A percentile compares a stretch with the other conserved stretches of the same genome.
Conservation (phyloP, 2,797 vertebrate genomes). For the Neopelma chrysocephalum region DNA sequence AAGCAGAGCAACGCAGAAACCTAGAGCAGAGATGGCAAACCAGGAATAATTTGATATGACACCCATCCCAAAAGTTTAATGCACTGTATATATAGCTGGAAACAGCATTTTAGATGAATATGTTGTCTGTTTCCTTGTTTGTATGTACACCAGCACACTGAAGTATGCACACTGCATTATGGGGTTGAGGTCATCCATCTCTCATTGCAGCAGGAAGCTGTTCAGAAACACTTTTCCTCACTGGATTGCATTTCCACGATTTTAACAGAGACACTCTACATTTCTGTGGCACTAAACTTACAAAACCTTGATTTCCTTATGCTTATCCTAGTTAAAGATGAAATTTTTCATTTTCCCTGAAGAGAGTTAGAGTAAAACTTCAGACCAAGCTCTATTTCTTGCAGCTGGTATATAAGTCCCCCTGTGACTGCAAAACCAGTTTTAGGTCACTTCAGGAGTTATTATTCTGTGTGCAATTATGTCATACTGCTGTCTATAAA, state of each 20-base stretch:
- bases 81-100: not conserved
- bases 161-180: accelerated
- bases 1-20: not conserved
- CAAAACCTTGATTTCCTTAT: not conserved
- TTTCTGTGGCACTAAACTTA: not conserved
- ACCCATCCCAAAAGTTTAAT: not conserved
- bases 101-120: not conserved
- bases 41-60: not conserved
- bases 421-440: not conserved
- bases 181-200: not conserved
- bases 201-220: not conserved
- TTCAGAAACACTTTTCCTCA: not conserved
- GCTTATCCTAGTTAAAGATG: not conserved
- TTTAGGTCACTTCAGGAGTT: not conserved
- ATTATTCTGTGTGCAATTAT: not conserved
- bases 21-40: not conserved
- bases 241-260: not conserved
- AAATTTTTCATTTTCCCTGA: not conserved
- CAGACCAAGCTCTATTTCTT: not conserved
- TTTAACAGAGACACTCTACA: not conserved
- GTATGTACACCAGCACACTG: not conserved
- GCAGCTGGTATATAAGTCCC: not conserved
- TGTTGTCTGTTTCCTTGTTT: not conserved
- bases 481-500: not conserved
- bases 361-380: not conserved